Conservation (phyloP, 2,888 invertebrate species). For the Coenonympha arcania region DNA sequence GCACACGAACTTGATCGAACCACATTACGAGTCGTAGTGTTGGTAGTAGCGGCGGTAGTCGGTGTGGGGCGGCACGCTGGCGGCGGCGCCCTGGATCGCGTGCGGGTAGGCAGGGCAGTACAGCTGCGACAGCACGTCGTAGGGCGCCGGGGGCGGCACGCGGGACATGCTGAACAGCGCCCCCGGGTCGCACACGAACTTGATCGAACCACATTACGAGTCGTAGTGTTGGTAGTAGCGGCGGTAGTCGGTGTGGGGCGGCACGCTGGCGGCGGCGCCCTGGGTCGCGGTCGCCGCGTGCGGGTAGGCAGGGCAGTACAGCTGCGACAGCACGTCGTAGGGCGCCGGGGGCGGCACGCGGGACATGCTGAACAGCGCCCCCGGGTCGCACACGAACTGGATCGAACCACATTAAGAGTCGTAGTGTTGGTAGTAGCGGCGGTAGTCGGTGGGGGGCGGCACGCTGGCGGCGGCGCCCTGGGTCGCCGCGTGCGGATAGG, state of each 20-base stretch:
- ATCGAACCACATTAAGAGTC: too few species aligned
- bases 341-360: conserved; percentile 45
- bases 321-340: conserved; percentile 51
- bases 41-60: too few species aligned
- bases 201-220: too few species aligned
- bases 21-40: conserved; percentile 40
- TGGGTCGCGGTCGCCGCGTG: conserved; percentile 32
- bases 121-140: too few species aligned
- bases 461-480: conserved; percentile 9
- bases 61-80: too few species aligned
- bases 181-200: too few species aligned
- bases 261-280: conserved; percentile 7
- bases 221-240: conserved; percentile 38
- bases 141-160: too few species aligned
- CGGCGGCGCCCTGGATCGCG: too few species aligned
- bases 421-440: conserved; percentile 39
- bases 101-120: too few species aligned
- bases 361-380: conserved; percentile 89
- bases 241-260: conserved; percentile 30
- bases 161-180: too few species aligned
- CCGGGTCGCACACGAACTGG: conserved; percentile 96
- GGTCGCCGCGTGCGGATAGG: conserved; percentile 38
- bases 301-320: conserved; percentile 51
- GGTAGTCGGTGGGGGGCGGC: conserved; percentile 26
- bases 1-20: too few species aligned